phyloP scores from a whole-genome alignment of 2,113 vertebrate genomes.

The Chamaetylas fuelleborni region DNA sequence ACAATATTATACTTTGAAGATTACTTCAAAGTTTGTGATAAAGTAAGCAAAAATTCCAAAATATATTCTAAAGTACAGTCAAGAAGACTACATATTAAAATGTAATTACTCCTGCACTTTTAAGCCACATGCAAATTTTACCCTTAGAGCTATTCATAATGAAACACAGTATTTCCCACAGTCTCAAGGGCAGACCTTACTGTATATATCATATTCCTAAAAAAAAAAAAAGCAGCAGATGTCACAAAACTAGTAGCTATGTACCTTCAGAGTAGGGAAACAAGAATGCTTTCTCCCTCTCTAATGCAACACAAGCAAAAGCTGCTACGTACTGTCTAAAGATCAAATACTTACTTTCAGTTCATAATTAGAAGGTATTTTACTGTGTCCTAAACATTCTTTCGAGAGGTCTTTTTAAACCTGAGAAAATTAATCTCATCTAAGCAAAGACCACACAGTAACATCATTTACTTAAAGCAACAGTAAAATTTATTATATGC shows the following conservation, averaged over 20 bases:
- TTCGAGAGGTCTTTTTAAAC: not conserved
- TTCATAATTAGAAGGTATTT: not conserved
- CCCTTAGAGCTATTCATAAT: constrained; percentile 55
- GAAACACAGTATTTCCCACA: constrained; percentile 22
- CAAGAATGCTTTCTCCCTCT: not conserved
- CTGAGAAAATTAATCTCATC: not conserved
- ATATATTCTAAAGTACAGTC: not conserved
- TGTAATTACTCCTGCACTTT: constrained; percentile 35
- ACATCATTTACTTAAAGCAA: not conserved
- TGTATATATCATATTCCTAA: not conserved
- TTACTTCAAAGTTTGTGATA: constrained; percentile 49
- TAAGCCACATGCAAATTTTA: constrained; percentile 44
- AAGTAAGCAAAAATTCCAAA: constrained; percentile 8
- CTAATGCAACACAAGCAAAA: not conserved
- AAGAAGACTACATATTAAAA: constrained; percentile 31
- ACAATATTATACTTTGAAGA: not conserved
- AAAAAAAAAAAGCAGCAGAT: not conserved
- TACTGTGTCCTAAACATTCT: not conserved
- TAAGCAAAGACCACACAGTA: not conserved
- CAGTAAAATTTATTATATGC: not conserved
- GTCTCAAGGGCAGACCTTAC: constrained; percentile 28
- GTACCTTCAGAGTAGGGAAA: not conserved
- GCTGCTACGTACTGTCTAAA: not conserved
- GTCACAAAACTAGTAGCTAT: not conserved
- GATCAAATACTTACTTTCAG: not conserved